phyloP scores from a whole-genome alignment of 2,888 invertebrate genomes.

The Tenthredo mesomela region DNA sequence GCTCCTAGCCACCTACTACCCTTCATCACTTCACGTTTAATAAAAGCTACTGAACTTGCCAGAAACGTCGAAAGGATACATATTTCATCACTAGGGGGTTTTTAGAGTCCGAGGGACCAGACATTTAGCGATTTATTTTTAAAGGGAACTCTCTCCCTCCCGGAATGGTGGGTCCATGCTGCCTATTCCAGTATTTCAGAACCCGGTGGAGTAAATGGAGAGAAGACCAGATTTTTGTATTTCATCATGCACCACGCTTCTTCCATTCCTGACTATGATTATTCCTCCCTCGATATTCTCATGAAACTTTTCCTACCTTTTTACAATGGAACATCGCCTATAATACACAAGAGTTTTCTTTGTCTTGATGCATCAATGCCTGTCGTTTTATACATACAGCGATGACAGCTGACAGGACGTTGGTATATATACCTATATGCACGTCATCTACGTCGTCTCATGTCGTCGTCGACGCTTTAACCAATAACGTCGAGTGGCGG shows the following conservation, averaged over 20 bases:
- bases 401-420: constrained; percentile 40
- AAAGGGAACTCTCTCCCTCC: not conserved
- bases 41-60: not conserved
- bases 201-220: not conserved
- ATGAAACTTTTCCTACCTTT: not conserved
- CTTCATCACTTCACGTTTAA: not conserved
- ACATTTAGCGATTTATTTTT: not conserved
- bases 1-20: not conserved
- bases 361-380: constrained; percentile 31
- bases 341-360: constrained; percentile 7
- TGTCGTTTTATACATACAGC: not conserved
- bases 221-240: not conserved
- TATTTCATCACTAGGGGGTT: constrained; percentile 13
- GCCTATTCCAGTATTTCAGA: not conserved
- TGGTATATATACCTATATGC: not conserved
- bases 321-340: not conserved
- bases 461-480: constrained; percentile 41
- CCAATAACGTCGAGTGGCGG: constrained; percentile 38
- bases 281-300: not conserved
- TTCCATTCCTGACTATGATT: not conserved
- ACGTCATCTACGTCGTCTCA: constrained; percentile 22
- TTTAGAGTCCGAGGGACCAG: not conserved
- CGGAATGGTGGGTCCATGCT: not conserved
- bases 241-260: not conserved
- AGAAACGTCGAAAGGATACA: constrained; percentile 34